Base-by-base conservation (phyloP, 1,140 invertebrate species). In the Dendrolimus punctatus region DNA sequence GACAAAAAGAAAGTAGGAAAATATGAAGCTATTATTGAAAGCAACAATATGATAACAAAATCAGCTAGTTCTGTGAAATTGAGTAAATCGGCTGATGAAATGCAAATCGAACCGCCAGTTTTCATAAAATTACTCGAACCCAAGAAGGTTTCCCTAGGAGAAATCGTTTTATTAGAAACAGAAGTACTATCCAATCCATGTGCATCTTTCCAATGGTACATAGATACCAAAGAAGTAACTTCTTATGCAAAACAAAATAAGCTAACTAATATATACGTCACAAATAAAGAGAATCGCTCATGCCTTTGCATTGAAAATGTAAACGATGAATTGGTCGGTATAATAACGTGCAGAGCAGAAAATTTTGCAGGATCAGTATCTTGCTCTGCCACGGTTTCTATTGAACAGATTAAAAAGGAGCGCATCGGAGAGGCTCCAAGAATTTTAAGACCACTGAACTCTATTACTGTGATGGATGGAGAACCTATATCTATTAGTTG, bases 401-500 rank as follows among this genome's bases (percentile, higher is more conserved):
- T 96, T 39, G 70, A 92, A 39, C 89, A 92, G 45, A 23, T 23
- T 23, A 88, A 90, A 9, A 89, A 90, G 70, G 87, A 91, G 51
- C 8, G 38, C n/a, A 36, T 40, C 42, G 58, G 58, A 46, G 10
- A 51, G 37, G 53, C 49, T 4, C 58, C 58, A 43, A 41, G 39
- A 40, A 37, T 60, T 36, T 45, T 60, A 37, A 49, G 46, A 10
- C 58, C 58, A 36, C 45, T 60, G 60, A 84, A 89, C 46, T 91
- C 93, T 9, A 83, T 93, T 2, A 92, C 92, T 66, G 93, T 98
- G 6, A 98, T 98, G 96, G 96, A 98, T 81, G 95, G 96, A 44
- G 95, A 98, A 72, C 92, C 94, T 70, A 93, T 96, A 37, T 89
- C 91, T 62, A 90, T 99, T 45, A 92, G 88, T 53, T 95, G 94